Evolutionary conservation across 2,113 vertebrate species (phyloP).

Genomic region (Dipodomys stephensi): DNA sequence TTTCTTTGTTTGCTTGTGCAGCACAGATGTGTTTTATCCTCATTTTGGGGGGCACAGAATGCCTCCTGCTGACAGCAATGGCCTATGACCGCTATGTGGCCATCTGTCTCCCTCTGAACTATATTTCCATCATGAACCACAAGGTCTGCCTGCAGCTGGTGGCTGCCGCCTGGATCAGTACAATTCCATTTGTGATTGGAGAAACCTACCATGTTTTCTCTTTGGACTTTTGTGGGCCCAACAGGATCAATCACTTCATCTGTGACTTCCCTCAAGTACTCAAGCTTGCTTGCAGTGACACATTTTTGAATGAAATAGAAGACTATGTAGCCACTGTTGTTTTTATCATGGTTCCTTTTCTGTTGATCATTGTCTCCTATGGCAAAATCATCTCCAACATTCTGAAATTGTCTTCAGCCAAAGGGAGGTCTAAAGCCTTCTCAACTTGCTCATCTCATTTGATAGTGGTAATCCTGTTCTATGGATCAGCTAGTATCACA

Average conservation of each 20-base stretch:
- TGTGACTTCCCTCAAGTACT: conserved; percentile 53
- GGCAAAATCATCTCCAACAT: conserved; percentile 66
- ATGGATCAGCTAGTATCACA: conserved; percentile 35
- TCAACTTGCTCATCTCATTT: conserved; percentile 77
- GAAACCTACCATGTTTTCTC: conserved; percentile 66
- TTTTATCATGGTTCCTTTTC: conserved; percentile 59
- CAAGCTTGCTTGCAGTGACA: conserved; percentile 54
- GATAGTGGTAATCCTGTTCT: conserved; percentile 63
- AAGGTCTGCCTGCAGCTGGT: conserved; percentile 53
- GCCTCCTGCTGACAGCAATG: conserved; percentile 62
- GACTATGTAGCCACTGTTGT: not conserved
- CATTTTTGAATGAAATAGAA: conserved; percentile 23
- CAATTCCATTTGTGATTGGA: not conserved
- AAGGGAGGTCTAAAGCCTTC: conserved; percentile 71
- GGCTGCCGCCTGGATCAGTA: conserved; percentile 40
- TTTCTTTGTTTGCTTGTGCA: conserved; percentile 55
- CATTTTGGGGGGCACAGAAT: conserved; percentile 58
- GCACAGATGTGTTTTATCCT: conserved; percentile 61
- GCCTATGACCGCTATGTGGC: conserved; percentile 62
- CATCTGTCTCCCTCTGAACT: conserved; percentile 67
- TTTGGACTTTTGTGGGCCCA: conserved; percentile 56
- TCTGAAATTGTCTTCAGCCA: conserved; percentile 46
- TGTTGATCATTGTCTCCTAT: conserved; percentile 68
- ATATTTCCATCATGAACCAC: conserved; percentile 35
- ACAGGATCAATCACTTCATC: conserved; percentile 67